Base-by-base conservation (phyloP, 53 echinoderm and acorn worm genomes). In the Echinometra lucunter region DNA sequence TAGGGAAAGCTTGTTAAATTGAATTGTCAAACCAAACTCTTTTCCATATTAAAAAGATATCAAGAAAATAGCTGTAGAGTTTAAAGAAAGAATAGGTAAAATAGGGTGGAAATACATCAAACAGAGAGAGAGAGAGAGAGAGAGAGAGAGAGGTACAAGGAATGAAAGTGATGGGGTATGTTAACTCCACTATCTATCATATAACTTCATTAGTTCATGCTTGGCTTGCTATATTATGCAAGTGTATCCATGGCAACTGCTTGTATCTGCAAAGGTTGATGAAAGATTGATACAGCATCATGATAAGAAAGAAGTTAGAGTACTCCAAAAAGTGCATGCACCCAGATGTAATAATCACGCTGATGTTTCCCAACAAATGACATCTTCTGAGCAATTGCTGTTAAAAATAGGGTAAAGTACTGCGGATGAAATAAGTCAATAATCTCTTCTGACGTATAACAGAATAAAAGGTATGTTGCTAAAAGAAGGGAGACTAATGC, bases 151-250 rank as follows among this genome's bases (percentile, higher is more conserved):
- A 49, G 47, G 44, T 7, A 27, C n/a, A 45, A 8, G 49, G 49
- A 47, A 47, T 85, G 85, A 53, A 47, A 85, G 85, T 85, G 85
- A n/a, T 49, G 30, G 49, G 30, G 18, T 28, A 83, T 85, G 85
- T 53, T n/a, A 85, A n/a, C 45, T 78, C 38, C 4, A 42, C 78
- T 78, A 78, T 78, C 78, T 85, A 49, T 85, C 17, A 13, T 49
- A 85, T 85, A n/a, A 85, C 49, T 85, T 85, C 85, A 85, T 85
- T 49, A 85, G 49, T n/a, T 85, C 85, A 85, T 85, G 85, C 85
- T 85, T 85, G 47, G 49, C 85, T 85, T 47, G 28, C 49, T 11
- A 85, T 85, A 23, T 49, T 85, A 85, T 85, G 47, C 47, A 85
- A 49, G 85, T 85, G 85, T 85, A 37, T 85, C 85, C 85, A 85